Evolutionary conservation across 2,113 vertebrate genomes (phyloP).

Genomic region (Ammospiza caudacuta): DNA sequence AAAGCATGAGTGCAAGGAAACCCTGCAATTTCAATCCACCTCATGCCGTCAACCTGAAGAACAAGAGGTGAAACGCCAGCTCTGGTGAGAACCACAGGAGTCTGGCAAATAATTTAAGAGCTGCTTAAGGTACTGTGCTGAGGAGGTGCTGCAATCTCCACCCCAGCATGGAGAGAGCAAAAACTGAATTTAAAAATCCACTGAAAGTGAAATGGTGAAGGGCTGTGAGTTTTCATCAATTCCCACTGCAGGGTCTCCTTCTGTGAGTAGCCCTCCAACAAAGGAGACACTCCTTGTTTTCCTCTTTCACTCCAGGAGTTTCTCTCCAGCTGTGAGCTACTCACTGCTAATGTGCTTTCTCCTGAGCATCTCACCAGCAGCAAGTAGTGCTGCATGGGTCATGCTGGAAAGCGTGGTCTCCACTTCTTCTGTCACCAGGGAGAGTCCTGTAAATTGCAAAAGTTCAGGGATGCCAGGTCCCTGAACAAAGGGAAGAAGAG

Average conservation of each 20-base stretch:
- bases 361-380: neutral
- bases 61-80: neutral
- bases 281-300: neutral
- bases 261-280: neutral
- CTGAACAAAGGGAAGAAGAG: neutral
- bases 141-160: neutral
- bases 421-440: neutral
- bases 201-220: neutral
- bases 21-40: neutral
- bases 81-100: neutral
- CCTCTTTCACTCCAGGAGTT: neutral
- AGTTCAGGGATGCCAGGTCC: neutral
- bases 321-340: neutral
- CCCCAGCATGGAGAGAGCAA: neutral
- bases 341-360: neutral
- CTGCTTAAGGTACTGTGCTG: neutral
- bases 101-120: neutral
- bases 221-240: neutral
- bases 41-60: neutral
- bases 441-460: neutral
- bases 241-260: neutral
- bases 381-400: accelerated
- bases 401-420: accelerated
- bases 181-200: neutral
- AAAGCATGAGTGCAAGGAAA: neutral